These are phyloP conservation scores for Psephotus haematonotus DNA, from an alignment of 2,113 vertebrate genomes.

Conservation along the genomic window DNA sequence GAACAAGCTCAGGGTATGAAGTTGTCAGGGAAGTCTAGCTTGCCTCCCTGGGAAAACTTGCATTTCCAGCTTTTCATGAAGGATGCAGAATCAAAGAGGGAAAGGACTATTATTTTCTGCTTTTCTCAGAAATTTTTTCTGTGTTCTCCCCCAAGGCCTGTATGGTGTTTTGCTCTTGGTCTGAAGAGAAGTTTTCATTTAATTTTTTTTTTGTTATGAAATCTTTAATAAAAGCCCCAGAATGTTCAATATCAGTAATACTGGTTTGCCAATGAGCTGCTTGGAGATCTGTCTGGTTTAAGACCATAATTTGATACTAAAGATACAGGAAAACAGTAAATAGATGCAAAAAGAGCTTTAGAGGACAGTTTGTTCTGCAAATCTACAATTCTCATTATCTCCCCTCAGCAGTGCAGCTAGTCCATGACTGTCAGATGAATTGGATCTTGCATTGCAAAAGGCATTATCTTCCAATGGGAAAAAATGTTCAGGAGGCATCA, in stretches of 20 bases:
- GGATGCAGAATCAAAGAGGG: neutral
- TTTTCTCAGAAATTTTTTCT: neutral
- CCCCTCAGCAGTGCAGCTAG: neutral
- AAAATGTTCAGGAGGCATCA: conserved; percentile 11
- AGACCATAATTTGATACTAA: neutral
- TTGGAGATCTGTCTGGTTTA: neutral
- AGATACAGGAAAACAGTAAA: neutral
- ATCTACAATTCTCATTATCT: neutral
- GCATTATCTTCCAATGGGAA: neutral
- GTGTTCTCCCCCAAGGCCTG: neutral
- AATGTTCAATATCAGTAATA: neutral
- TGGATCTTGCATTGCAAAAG: neutral
- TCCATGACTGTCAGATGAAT: conserved; percentile 5
- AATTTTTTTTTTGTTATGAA: neutral
- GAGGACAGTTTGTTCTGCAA: neutral
- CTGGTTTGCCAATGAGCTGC: neutral
- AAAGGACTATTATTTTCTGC: neutral
- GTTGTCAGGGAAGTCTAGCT: neutral
- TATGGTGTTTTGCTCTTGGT: neutral
- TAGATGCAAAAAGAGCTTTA: neutral
- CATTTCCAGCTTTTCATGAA: neutral
- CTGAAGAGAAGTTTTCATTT: neutral
- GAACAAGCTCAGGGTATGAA: neutral
- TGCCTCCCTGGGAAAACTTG: neutral
- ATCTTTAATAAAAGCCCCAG: neutral